Evolutionary conservation across 1,140 invertebrate species (phyloP).

Genomic region (Polypedilum vanderplanki): DNA sequence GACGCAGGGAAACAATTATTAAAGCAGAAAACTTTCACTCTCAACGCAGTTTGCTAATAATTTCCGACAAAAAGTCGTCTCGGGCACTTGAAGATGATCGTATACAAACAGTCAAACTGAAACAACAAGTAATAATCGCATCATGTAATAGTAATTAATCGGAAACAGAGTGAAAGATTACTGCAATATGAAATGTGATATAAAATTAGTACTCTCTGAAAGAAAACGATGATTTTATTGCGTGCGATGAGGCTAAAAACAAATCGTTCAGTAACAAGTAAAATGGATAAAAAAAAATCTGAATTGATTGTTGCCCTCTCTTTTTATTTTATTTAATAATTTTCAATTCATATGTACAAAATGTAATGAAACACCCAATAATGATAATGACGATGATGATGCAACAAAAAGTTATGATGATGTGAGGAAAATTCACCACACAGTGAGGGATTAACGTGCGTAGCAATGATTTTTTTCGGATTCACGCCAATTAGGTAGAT

Average conservation of each 20-base stretch:
- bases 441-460: background rate
- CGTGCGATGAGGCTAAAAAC: background rate
- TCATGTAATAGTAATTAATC: constrained; percentile 14
- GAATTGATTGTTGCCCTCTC: background rate
- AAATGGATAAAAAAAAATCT: background rate
- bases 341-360: background rate
- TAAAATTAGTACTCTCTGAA: background rate
- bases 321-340: background rate
- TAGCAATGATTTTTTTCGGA: background rate
- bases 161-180: background rate
- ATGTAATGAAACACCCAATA: constrained; percentile 7
- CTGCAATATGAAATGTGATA: background rate
- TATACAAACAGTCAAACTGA: background rate
- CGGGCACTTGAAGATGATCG: background rate
- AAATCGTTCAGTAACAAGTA: background rate
- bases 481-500: background rate
- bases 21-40: background rate
- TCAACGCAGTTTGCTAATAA: constrained; percentile 11
- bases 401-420: background rate
- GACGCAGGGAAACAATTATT: background rate
- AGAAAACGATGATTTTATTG: background rate
- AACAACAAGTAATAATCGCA: background rate
- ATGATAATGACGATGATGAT: background rate
- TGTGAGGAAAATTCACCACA: background rate
- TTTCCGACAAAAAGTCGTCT: constrained; percentile 16